Conservation (phyloP, 2,797 vertebrate species). For the Anniella stebbinsi region DNA sequence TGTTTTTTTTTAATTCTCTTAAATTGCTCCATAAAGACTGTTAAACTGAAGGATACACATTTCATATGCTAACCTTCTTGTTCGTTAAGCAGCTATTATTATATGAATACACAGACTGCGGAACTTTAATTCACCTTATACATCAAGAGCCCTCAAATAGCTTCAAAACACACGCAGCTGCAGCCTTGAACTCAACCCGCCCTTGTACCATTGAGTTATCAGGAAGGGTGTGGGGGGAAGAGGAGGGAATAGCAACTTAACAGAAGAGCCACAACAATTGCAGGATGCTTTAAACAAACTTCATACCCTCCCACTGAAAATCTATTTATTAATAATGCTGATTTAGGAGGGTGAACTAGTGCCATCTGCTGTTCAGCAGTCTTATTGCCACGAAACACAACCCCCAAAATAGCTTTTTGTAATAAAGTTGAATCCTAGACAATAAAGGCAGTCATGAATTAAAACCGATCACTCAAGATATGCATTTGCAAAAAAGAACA, state of each 20-base stretch:
- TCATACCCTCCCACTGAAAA: background rate
- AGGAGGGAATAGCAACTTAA: background rate
- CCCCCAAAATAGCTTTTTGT: background rate
- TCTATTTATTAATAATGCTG: background rate
- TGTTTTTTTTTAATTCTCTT: background rate
- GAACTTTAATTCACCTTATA: background rate
- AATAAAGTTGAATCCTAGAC: background rate
- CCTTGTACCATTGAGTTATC: background rate
- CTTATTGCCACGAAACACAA: background rate
- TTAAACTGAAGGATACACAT: background rate
- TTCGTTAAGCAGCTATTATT: background rate
- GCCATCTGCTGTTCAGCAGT: conserved; percentile 10
- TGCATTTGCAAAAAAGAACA: background rate
- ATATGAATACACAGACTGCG: background rate
- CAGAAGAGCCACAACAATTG: background rate
- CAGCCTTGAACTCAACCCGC: background rate
- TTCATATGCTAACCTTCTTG: background rate
- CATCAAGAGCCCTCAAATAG: background rate
- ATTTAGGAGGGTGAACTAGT: background rate
- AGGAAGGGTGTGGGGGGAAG: too few species aligned
- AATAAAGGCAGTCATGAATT: background rate
- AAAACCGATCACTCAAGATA: background rate
- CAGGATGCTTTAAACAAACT: background rate
- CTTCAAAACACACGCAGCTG: background rate
- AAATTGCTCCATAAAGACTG: background rate